These are phyloP conservation scores for Ceuthmochares aereus DNA, from an alignment of 2,113 vertebrate species.

Conservation along the genomic window DNA sequence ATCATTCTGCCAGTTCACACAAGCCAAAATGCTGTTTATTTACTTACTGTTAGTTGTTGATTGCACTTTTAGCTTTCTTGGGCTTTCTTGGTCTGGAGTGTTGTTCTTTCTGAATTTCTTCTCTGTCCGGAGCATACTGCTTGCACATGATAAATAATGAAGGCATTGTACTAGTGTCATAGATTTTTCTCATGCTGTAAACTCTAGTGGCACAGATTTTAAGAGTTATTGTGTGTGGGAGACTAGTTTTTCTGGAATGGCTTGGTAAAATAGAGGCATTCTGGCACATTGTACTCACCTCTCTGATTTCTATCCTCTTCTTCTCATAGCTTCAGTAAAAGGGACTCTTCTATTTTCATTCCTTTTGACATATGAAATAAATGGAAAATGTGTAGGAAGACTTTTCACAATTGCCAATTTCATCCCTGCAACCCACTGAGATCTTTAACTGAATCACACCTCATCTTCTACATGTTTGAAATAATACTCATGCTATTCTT, in stretches of 20 bases:
- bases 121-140: not conserved
- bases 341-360: slow-evolving; percentile 49
- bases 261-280: not conserved
- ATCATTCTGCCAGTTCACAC: not conserved
- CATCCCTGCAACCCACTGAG: slow-evolving; percentile 57
- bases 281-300: not conserved
- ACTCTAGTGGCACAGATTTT: not conserved
- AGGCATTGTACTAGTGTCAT: not conserved
- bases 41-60: not conserved
- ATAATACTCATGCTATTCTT: slow-evolving; percentile 48
- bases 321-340: slow-evolving; percentile 24
- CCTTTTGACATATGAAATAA: slow-evolving; percentile 51
- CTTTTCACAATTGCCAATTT: slow-evolving; percentile 37
- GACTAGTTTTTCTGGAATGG: not conserved
- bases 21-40: not conserved
- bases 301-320: not conserved
- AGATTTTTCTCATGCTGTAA: not conserved
- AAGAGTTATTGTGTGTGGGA: not conserved
- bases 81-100: not conserved
- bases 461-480: slow-evolving; percentile 37
- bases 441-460: slow-evolving; percentile 52
- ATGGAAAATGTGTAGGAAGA: slow-evolving; percentile 58
- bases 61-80: not conserved
- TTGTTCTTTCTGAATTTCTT: not conserved
- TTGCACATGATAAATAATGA: not conserved